A percentile compares a stretch with the other conserved stretches of the same genome.
These are phyloP conservation scores for Andrena praecox DNA, from an alignment of 2,888 invertebrate species.

Conservation along the genomic window DNA sequence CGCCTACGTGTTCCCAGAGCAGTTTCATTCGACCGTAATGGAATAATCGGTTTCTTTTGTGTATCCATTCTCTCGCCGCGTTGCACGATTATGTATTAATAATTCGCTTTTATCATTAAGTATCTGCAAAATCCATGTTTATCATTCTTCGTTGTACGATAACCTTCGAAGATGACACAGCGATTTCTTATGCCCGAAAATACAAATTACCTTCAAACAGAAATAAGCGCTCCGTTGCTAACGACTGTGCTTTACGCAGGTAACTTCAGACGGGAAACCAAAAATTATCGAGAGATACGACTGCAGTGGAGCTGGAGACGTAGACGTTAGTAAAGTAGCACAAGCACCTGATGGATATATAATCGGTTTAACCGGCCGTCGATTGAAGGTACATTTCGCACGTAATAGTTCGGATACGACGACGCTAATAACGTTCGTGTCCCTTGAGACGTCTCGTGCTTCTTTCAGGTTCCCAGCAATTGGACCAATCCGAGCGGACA, in stretches of 20 bases:
- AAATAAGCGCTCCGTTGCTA: not conserved
- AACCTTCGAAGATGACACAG: slow-evolving; percentile 2
- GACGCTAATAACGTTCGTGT: slow-evolving; percentile 26
- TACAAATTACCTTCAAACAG: not conserved
- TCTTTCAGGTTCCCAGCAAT: slow-evolving; percentile 90
- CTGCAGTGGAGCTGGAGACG: slow-evolving; percentile 98
- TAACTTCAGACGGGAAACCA: slow-evolving; percentile 94
- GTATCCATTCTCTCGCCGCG: not conserved
- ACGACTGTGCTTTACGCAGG: slow-evolving; percentile 85
- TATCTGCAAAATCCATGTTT: not conserved
- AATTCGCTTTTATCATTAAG: not conserved
- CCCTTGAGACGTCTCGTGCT: slow-evolving; percentile 13
- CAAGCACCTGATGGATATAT: slow-evolving; percentile 90
- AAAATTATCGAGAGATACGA: slow-evolving; percentile 98
- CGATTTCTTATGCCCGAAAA: not conserved
- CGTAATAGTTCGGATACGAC: not conserved
- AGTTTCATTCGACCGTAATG: not conserved
- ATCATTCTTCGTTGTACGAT: slow-evolving; percentile 5
- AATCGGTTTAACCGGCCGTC: slow-evolving; percentile 94
- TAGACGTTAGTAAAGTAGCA: slow-evolving; percentile 93
- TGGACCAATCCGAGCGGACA: slow-evolving; percentile 95
- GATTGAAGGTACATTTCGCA: slow-evolving; percentile 90
- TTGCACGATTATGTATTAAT: not conserved
- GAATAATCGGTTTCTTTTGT: slow-evolving; percentile 7
- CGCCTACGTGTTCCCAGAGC: not conserved